Base-by-base conservation (phyloP, 2,888 invertebrate genomes). In the Dysmachus trigonus region DNA sequence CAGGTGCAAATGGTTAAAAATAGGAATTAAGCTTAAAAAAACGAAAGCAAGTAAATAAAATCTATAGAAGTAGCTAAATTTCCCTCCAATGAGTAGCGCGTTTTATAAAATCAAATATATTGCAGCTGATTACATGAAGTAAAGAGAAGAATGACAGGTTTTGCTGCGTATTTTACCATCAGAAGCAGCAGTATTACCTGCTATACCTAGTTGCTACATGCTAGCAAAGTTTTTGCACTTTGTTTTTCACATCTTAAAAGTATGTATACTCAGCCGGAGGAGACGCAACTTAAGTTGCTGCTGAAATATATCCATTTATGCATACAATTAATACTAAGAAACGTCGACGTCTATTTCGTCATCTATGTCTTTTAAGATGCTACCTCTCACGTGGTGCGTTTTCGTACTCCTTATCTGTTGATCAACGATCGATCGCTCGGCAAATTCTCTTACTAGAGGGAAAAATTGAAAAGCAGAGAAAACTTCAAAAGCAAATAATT, bases 81-180 rank as follows among this genome's bases (percentile, higher is more conserved):
- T 18, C 8, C 74, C 31, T 31, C 35, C n/a, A 74, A n/a, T 74
- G 74, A 31, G 18, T 74, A n/a, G 31, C 22, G 13, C 74, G 27
- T 8, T 35, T 33, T 74, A 74, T 18, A 76, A 27, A 76, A 76
- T 27, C 18, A 41, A 38, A 76, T 82, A 18, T 62, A 82, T 71
- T 82, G 82, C 82, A 82, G 22, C 62, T 62, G 82, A 82, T 82
- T 82, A 82, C 82, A 71, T 71, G 71, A 18, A 71, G 82, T 62
- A 22, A 82, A 82, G 82, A 82, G 82, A 33, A 62, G 82, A 33
- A 82, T 82, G 82, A 82, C 82, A 82, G 82, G 82, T 82, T 82
- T 82, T 81, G 81, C 82, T 82, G 35, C 82, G 82, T 82, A 82
- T 82, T 82, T 79, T 62, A 62, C 82, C 62, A 31, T 62, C 71